Percentiles rank a stretch among this genome's conserved stretches.
These are phyloP conservation scores for Rhabdomys pumilio DNA, from an alignment of 2,797 vertebrate species.

Conservation along the genomic window DNA sequence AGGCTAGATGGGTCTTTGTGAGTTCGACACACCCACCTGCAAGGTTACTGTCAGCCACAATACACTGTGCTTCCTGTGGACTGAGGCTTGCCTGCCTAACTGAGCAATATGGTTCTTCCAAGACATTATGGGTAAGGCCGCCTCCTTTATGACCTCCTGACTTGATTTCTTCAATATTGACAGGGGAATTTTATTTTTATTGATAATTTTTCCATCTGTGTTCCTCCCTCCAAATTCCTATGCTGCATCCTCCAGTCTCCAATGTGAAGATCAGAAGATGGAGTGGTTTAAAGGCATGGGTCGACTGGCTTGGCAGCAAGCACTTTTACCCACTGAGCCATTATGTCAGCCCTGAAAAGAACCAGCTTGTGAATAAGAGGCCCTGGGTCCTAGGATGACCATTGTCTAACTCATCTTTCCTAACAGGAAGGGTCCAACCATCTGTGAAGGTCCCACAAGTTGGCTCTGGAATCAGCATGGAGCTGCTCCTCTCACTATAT, in stretches of 20 bases:
- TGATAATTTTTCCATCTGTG: not conserved
- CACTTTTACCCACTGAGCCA: not conserved
- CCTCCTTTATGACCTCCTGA: not conserved
- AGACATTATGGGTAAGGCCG: not conserved
- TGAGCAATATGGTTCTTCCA: not conserved
- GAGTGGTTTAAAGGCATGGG: not conserved
- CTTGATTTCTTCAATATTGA: not conserved
- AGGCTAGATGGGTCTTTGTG: not conserved
- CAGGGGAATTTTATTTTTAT: not conserved
- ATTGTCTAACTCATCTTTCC: too few relatives aligned
- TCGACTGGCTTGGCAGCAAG: not conserved
- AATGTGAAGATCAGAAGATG: not conserved
- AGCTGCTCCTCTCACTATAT: not conserved
- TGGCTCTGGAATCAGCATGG: not conserved
- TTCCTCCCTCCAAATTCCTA: not conserved
- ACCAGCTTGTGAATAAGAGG: not conserved
- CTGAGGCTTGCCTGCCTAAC: not conserved
- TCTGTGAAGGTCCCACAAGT: not conserved
- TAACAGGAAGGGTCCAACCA: not conserved
- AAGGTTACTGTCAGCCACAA: not conserved
- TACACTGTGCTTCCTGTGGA: not conserved
- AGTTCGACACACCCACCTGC: not conserved
- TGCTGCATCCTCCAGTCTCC: not conserved
- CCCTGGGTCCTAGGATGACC: not conserved
- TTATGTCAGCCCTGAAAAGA: not conserved